Percentiles rank a stretch among this genome's conserved stretches.
phyloP scores from a whole-genome alignment of 2,888 invertebrate genomes.

The Agrenia bidenticulata region DNA sequence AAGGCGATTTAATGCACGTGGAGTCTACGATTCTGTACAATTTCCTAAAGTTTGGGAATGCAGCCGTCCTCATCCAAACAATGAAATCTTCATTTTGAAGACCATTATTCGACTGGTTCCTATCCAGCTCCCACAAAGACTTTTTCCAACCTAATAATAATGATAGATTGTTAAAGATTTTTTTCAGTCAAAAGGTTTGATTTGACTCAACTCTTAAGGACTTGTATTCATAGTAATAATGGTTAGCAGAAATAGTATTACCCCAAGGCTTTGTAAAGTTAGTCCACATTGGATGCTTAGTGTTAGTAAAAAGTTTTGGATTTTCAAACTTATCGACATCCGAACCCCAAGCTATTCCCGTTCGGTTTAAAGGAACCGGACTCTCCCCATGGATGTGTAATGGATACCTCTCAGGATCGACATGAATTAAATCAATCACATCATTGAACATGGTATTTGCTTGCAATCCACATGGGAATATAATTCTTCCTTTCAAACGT shows the following conservation, averaged over 20 bases:
- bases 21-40: conserved; percentile 31
- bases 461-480: conserved; percentile 31
- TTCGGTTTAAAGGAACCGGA: conserved; percentile 25
- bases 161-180: too few relatives aligned
- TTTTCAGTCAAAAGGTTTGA: too few relatives aligned
- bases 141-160: conserved; percentile 42
- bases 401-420: conserved; percentile 1
- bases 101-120: conserved; percentile 32
- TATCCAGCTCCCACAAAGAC: conserved; percentile 32
- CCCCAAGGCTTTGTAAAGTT: conserved; percentile 25
- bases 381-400: background rate
- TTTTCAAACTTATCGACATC: conserved; percentile 25
- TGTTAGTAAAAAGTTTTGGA: conserved; percentile 16
- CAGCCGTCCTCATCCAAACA: conserved; percentile 26
- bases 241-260: conserved; percentile 13
- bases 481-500: background rate
- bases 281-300: conserved; percentile 22
- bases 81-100: conserved; percentile 41
- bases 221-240: too few relatives aligned
- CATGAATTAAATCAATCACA: conserved; percentile 19
- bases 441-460: conserved; percentile 37
- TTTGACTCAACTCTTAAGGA: too few relatives aligned
- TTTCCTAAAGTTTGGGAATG: conserved; percentile 38
- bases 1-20: background rate
- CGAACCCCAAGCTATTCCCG: conserved; percentile 35